Base-by-base conservation (phyloP, 2,888 invertebrate genomes). In the Epistrophe eligans region DNA sequence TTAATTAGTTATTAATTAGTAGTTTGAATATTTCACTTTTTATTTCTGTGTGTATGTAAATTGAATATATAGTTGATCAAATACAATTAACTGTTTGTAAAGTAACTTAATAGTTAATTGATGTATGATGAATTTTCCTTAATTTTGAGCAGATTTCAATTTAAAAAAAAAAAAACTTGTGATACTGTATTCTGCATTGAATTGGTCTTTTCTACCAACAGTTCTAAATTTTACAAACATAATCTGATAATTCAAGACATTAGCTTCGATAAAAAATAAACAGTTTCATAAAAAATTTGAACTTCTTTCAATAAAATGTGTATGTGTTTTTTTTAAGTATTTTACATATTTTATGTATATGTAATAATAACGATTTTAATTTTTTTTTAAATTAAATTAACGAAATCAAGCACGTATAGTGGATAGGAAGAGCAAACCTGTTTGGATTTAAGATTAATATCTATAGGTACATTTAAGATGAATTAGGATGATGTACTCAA, bases 121-220 rank as follows among this genome's bases (percentile, higher is more conserved):
- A n/a, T n/a, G n/a, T n/a, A n/a, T n/a, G n/a, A n/a, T n/a, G n/a
- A n/a, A n/a, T n/a, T n/a, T n/a, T n/a, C n/a, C n/a, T n/a, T n/a
- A n/a, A n/a, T n/a, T n/a, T n/a, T n/a, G n/a, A n/a, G n/a, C n/a
- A n/a, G n/a, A n/a, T n/a, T n/a, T n/a, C n/a, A n/a, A n/a, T n/a
- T n/a, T n/a, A n/a, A n/a, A n/a, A n/a, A n/a, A n/a, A n/a, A n/a
- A n/a, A n/a, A n/a, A n/a, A n/a, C 24, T 43, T 73, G 55, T 77
- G 77, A 70, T 81, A 13, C 35, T 71, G n/a, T 6, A 71, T 7
- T 64, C 52, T 24, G 19, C 0, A 28, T 35, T 57, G 11, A 4
- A 4, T 11, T 17, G n/a, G 4, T 28, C 81, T 71, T 81, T 76
- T 81, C 76, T 81, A 81, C 40, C 2, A 19, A 43, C 13, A 15